Evolutionary conservation across 2,888 invertebrate species (phyloP), one percentile per base, ranked within the genome.

Genomic region (Mythimna albipuncta): DNA sequence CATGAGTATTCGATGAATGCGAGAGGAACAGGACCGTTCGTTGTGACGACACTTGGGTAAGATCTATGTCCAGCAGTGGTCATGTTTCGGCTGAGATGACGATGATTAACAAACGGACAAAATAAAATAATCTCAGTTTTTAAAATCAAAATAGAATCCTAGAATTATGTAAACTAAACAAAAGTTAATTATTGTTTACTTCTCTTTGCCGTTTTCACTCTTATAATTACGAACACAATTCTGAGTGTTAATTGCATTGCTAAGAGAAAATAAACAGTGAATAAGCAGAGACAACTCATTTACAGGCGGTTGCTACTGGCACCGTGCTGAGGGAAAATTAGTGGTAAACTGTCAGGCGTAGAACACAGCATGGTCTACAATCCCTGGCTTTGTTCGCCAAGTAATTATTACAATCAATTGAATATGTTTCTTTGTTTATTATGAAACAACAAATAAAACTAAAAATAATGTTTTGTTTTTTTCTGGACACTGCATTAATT

Each of bases 181-280:
- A 65, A 79, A 65, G 21, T 41, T 52, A 41, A 71, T 71, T 26
- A 64, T 68, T 68, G 32, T 63, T 71, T 68, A 68, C 62, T 44
- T 81, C 64, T 72, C 44, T 69, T 61, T 66, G 78, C 69, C 57
- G 77, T 69, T 79, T 81, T 82, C 77, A 67, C 64, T 82, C 54
- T 65, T 69, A 64, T 77, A 84, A 80, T 82, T 73, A 80, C 69
- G 65, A 73, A 77, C 64, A 70, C 80, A 75, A 75, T 75, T 79
- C 21, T 38, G n/a, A 62, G 70, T 82, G 81, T 78, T 83, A 70
- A 83, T 81, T 82, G 63, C 66, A 71, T 72, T 83, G 61, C 62
- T 41, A 54, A 78, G 75, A 70, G 64, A 74, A 82, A 82, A 78
- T 81, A 82, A 81, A 71, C 74, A 66, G 50, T 52, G 61, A 74